phyloP scores from a whole-genome alignment of 2,797 vertebrate species.

The Denticeps clupeoides region DNA sequence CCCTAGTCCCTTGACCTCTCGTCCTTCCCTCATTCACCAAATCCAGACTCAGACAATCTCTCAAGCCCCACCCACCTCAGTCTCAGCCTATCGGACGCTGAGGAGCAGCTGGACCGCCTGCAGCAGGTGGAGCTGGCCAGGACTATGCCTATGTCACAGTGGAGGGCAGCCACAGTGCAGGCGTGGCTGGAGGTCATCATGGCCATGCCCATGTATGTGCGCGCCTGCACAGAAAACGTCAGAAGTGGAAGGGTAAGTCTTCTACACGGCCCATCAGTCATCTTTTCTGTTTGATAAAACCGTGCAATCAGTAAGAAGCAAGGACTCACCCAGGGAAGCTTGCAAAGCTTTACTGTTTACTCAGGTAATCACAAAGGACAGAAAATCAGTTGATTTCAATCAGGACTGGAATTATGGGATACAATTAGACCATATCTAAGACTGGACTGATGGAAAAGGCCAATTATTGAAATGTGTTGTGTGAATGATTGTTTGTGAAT shows the following conservation, averaged over 20 bases:
- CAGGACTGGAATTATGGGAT: too few relatives aligned
- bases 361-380: too few relatives aligned
- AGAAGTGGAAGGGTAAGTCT: constrained; percentile 54
- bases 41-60: constrained; percentile 56
- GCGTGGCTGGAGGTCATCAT: constrained; percentile 84
- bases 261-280: too few relatives aligned
- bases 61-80: constrained; percentile 57
- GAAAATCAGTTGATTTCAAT: too few relatives aligned
- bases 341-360: too few relatives aligned
- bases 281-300: too few relatives aligned
- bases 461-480: too few relatives aligned
- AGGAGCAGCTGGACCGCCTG: constrained; percentile 72
- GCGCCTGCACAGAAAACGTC: constrained; percentile 70
- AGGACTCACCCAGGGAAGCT: too few relatives aligned
- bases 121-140: constrained; percentile 71
- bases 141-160: constrained; percentile 70
- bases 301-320: too few relatives aligned
- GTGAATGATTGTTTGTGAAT: not conserved
- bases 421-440: too few relatives aligned
- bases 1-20: constrained; percentile 28
- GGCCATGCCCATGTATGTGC: constrained; percentile 80
- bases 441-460: too few relatives aligned
- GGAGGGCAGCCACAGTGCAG: constrained; percentile 73
- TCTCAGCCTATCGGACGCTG: constrained; percentile 71
- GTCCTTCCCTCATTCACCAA: constrained; percentile 20